Base-by-base conservation (phyloP, 2,888 invertebrate genomes). In the Pseudanteris insignis region DNA sequence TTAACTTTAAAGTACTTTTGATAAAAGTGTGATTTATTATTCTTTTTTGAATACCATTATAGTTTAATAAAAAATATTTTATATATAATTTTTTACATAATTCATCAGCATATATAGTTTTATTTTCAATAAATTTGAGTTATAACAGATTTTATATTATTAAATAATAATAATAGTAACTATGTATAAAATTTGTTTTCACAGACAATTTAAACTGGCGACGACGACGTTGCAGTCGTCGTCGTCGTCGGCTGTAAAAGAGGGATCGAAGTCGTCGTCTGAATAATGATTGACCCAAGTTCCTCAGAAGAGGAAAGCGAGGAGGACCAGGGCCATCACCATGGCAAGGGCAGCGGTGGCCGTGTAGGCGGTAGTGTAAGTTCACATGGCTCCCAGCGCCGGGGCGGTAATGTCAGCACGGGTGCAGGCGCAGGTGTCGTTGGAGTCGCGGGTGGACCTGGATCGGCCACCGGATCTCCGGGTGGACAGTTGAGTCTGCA, bases 221-320 rank as follows among this genome's bases (percentile, higher is more conserved):
- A 47, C 60, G 60, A 40, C 55, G 55, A 46, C 54, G 50, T 38
- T 25, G 25, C 6, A 32, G 38, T 60, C 60, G 58, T 47, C 58
- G 51, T 59, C 59, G 60, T 61, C 60, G 33, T 48, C 54, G 18
- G 33, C 40, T 44, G 58, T 38, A 46, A 51, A 32, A 29, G 50
- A 32, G 51, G 7, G 34, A 55, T 30, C 50, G 18, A 26, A 36
- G 2, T 26, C 28, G 33, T 12, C 36, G 38, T 26, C 33, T 54
- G 38, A 63, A 53, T 38, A 67, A 95, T 96, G 96, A 94, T 96
- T 81, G 94, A 95, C 81, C 95, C 95, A 67, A 95, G 95, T 81
- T 95, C 95, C 69, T 95, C 95, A 64, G 96, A 96, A 82, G 95
- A 95, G 81, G 95, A 96, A 79, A 93, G 89, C 70, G 95, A 95